Evolutionary conservation across 2,888 invertebrate species (phyloP).

Genomic region (Auanema sp.): DNA sequence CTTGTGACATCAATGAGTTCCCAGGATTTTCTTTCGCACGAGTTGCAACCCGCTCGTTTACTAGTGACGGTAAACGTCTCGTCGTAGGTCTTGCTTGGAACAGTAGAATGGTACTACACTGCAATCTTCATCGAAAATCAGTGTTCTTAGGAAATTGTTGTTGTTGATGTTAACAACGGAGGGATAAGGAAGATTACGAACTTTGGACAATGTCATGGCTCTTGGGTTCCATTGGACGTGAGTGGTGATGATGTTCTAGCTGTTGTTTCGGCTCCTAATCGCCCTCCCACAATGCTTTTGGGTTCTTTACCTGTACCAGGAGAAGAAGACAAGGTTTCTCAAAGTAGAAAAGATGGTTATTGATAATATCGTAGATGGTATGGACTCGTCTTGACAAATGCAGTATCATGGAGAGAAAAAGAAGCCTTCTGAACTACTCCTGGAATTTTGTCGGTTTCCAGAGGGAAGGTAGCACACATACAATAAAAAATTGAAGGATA

Average conservation of each 20-base stretch:
- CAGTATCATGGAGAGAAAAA: constrained; percentile 28
- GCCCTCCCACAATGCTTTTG: constrained; percentile 47
- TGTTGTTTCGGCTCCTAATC: constrained; percentile 48
- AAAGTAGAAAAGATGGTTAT: too few species aligned
- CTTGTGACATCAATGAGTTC: constrained; percentile 22
- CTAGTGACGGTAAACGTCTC: constrained; percentile 43
- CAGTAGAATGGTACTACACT: constrained; percentile 30
- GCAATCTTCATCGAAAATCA: not conserved
- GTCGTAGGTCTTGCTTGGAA: constrained; percentile 49
- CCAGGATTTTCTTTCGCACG: constrained; percentile 25
- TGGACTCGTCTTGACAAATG: constrained; percentile 43
- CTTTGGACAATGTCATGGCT: constrained; percentile 37
- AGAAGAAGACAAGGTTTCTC: constrained; percentile 30
- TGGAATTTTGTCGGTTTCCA: constrained; percentile 44
- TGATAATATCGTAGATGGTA: constrained; percentile 23
- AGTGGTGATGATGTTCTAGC: constrained; percentile 46
- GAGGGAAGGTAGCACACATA: constrained; percentile 26
- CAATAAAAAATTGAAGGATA: too few species aligned
- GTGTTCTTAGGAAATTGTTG: not conserved
- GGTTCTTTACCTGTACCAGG: constrained; percentile 34
- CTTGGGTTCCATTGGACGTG: constrained; percentile 55
- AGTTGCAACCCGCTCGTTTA: constrained; percentile 37
- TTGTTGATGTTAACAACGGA: constrained; percentile 16
- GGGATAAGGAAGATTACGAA: constrained; percentile 44
- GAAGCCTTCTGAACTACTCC: constrained; percentile 31